Conservation (phyloP, 2,888 invertebrate species). For the Ditula angustiorana region DNA sequence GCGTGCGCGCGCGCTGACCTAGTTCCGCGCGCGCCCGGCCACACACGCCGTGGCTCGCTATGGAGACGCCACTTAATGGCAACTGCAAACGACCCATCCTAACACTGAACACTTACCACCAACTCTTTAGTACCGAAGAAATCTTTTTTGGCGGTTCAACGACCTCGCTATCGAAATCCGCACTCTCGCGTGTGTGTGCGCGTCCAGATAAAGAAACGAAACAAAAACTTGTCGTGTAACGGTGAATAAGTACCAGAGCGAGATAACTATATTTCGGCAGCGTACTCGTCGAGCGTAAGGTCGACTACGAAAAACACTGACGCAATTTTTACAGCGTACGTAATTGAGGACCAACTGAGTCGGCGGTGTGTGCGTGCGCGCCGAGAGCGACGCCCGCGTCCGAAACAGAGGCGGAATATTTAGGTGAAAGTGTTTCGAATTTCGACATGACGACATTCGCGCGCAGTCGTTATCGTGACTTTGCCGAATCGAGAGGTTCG, state of each 20-base stretch:
- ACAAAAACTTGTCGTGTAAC: conserved; percentile 71
- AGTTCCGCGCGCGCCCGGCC: conserved; percentile 67
- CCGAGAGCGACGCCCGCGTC: conserved; percentile 85
- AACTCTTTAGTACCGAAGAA: conserved; percentile 65
- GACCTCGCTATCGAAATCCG: conserved; percentile 85
- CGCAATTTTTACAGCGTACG: conserved; percentile 85
- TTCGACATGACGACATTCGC: conserved; percentile 85
- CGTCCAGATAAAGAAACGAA: conserved; percentile 78
- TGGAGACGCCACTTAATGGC: conserved; percentile 51
- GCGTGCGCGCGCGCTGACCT: conserved; percentile 78
- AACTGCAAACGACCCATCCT: conserved; percentile 62
- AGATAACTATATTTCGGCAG: conserved; percentile 83
- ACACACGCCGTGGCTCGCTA: conserved; percentile 61
- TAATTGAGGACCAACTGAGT: conserved; percentile 77
- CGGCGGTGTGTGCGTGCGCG: conserved; percentile 82
- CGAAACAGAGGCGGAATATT: conserved; percentile 85
- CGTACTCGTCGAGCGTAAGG: conserved; percentile 74
- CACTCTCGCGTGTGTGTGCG: conserved; percentile 78
- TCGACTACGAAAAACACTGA: conserved; percentile 84
- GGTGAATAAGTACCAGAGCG: conserved; percentile 80
- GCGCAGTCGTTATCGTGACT: conserved; percentile 86
- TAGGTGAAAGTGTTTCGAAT: conserved; percentile 86
- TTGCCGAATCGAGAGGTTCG: conserved; percentile 84
- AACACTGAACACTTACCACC: conserved; percentile 70
- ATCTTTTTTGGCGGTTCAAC: conserved; percentile 80